Percentiles rank a stretch among this genome's conserved stretches.
phyloP scores from a whole-genome alignment of 1,140 invertebrate species.

The Drosophila erecta region DNA sequence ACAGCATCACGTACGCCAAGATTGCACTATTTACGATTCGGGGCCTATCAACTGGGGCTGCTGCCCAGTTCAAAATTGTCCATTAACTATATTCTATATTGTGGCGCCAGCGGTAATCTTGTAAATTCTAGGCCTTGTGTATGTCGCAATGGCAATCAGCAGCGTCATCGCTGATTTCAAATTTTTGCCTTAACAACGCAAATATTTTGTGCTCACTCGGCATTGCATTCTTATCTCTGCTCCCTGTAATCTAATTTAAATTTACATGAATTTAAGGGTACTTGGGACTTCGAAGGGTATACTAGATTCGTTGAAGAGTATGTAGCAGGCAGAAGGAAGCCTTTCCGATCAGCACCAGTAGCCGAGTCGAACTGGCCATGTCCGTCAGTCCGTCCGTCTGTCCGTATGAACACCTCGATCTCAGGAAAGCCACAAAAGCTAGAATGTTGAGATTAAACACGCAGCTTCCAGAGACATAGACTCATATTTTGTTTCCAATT shows the following conservation, averaged over 20 bases:
- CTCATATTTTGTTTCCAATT: no score
- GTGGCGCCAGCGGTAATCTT: conserved; percentile 33
- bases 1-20: conserved; percentile 44
- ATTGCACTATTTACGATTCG: conserved; percentile 15
- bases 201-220: background rate
- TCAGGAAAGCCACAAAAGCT: no score
- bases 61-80: conserved; percentile 4
- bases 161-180: background rate
- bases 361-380: no score
- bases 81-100: conserved; percentile 22
- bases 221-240: conserved; percentile 1
- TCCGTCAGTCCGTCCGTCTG: no score
- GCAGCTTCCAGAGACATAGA: no score
- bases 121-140: conserved; percentile 2
- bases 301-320: no score
- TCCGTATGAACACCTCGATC: no score
- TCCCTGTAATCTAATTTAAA: background rate
- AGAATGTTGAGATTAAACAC: no score
- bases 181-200: background rate
- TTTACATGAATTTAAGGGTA: background rate
- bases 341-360: no score
- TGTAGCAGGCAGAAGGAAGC: no score
- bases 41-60: conserved; percentile 25
- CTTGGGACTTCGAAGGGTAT: background rate
- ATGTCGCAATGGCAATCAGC: background rate